Evolutionary conservation across 2,888 invertebrate genomes (phyloP).

Genomic region (Rapana venosa): DNA sequence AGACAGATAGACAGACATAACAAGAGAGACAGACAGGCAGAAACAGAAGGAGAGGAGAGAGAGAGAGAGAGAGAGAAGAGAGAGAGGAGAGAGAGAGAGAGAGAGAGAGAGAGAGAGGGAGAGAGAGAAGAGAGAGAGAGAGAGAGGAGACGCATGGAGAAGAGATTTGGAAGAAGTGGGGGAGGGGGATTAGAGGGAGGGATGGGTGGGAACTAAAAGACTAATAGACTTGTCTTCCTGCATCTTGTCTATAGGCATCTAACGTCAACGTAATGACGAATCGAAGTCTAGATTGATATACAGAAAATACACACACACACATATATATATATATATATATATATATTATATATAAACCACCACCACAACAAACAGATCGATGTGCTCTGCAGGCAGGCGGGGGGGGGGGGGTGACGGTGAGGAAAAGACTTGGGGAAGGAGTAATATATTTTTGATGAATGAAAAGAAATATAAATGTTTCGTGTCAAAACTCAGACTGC

Average conservation of each 20-base stretch:
- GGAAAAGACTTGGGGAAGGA: not conserved
- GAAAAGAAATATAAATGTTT: too few relatives aligned
- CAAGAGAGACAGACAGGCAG: not conserved
- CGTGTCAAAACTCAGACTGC: too few relatives aligned
- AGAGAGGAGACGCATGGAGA: not conserved
- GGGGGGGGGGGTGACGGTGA: not conserved
- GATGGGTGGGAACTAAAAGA: not conserved
- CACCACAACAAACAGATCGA: not conserved
- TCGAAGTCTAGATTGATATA: too few relatives aligned
- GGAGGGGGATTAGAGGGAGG: not conserved
- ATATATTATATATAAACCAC: too few relatives aligned
- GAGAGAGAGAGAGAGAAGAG: not conserved
- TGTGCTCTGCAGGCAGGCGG: not conserved
- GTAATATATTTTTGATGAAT: too few relatives aligned
- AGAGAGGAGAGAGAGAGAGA: not conserved
- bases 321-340: too few relatives aligned
- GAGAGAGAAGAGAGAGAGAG: not conserved
- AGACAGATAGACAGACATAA: not conserved
- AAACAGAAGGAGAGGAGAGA: not conserved
- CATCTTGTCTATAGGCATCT: too few relatives aligned
- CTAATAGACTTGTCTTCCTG: too few relatives aligned
- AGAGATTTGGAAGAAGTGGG: not conserved
- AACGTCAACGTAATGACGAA: too few relatives aligned
- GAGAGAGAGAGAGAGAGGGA: slow-evolving; percentile 6
- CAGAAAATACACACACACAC: too few relatives aligned